Conservation (phyloP, 2,797 vertebrate genomes). For the Gallirallus australis region DNA sequence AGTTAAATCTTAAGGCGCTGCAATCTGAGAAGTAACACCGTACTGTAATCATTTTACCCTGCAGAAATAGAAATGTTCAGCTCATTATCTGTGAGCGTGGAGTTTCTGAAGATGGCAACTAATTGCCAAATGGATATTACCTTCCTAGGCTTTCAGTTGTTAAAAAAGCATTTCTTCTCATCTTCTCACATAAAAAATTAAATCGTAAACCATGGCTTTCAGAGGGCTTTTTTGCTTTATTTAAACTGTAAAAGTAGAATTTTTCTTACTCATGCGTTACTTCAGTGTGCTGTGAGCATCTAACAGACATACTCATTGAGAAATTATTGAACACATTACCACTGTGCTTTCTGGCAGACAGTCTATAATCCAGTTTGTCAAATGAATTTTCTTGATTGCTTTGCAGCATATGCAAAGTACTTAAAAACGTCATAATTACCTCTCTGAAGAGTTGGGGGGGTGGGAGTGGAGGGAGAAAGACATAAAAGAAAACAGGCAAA, state of each 20-base stretch:
- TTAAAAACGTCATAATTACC: conserved; percentile 71
- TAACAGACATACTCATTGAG: conserved; percentile 19
- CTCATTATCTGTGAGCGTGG: not conserved
- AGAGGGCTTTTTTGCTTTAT: not conserved
- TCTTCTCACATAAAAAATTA: too few species aligned
- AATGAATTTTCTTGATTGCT: conserved; percentile 73
- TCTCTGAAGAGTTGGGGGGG: not conserved
- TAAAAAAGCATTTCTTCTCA: not conserved
- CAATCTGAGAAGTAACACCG: not conserved
- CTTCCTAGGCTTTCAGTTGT: not conserved
- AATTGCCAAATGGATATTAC: not conserved
- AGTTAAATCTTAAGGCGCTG: not conserved
- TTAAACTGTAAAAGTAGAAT: not conserved
- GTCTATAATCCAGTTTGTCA: conserved; percentile 68
- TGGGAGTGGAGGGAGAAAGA: not conserved
- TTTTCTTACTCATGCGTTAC: not conserved
- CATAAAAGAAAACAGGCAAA: conserved; percentile 26
- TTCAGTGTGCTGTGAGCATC: conserved; percentile 9
- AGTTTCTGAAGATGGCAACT: not conserved
- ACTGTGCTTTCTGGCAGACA: conserved; percentile 56
- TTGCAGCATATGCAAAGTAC: conserved; percentile 66
- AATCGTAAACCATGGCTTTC: not conserved
- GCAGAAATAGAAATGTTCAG: not conserved
- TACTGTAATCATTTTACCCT: not conserved
- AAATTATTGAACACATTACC: conserved; percentile 20